phyloP scores from a whole-genome alignment of 2,113 vertebrate species.

The Mormoops blainvillei region DNA sequence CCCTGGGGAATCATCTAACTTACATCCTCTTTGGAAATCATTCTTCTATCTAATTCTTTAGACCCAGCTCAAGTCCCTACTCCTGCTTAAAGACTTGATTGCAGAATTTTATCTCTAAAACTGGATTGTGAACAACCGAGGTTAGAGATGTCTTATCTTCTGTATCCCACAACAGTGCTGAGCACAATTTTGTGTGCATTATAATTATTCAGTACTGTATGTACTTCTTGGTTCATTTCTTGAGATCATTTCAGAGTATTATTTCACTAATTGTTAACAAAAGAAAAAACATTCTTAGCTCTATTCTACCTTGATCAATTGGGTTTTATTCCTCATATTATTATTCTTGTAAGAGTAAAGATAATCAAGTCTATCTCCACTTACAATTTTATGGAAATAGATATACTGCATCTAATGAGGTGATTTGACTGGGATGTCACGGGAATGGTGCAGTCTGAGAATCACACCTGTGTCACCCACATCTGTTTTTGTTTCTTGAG shows the following conservation, averaged over 20 bases:
- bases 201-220: neutral
- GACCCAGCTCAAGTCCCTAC: neutral
- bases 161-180: neutral
- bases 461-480: neutral
- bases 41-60: neutral
- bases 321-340: neutral
- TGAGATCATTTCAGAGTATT: neutral
- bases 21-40: neutral
- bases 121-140: neutral
- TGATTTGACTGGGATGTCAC: neutral
- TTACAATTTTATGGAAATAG: neutral
- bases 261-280: neutral
- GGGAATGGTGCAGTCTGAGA: neutral
- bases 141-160: neutral
- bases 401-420: neutral
- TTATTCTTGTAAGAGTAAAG: slow-evolving; percentile 9
- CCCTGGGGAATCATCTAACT: neutral
- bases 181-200: neutral
- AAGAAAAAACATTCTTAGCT: neutral
- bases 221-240: slow-evolving; percentile 21
- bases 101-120: neutral
- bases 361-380: neutral
- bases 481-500: neutral
- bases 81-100: neutral
- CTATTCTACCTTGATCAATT: neutral